phyloP scores from a whole-genome alignment of 2,797 vertebrate species.

The Hydrocynus forskahlii region DNA sequence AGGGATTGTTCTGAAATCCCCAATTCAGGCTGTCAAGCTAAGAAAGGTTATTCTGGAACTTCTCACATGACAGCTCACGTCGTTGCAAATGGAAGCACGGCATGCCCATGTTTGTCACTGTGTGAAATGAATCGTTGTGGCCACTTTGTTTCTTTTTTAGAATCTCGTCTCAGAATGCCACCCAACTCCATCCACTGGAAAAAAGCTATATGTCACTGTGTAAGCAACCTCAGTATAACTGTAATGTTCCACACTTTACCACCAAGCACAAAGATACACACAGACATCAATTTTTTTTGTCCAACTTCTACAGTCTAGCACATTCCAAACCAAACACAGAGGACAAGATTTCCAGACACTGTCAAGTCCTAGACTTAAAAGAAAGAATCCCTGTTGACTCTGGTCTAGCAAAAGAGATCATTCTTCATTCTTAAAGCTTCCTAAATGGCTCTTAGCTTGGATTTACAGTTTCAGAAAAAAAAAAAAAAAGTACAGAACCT shows the following conservation, averaged over 20 bases:
- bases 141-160: constrained; percentile 17
- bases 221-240: constrained; percentile 9
- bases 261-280: constrained; percentile 29
- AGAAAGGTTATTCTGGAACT: constrained; percentile 41
- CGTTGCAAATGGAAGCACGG: constrained; percentile 24
- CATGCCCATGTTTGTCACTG: constrained; percentile 25
- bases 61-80: constrained; percentile 41
- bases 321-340: constrained; percentile 22
- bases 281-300: constrained; percentile 20
- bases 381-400: neutral
- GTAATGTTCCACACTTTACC: constrained; percentile 31
- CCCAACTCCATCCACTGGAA: constrained; percentile 1
- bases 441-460: neutral
- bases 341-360: constrained; percentile 1
- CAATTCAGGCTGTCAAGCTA: constrained; percentile 34
- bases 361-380: neutral
- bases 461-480: neutral
- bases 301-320: constrained; percentile 25
- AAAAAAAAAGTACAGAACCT: neutral
- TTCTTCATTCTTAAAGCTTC: neutral
- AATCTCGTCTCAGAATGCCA: constrained; percentile 21
- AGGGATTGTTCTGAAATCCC: constrained; percentile 22
- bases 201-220: constrained; percentile 1
- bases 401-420: neutral
- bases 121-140: constrained; percentile 34